phyloP scores from a whole-genome alignment of 2,797 vertebrate genomes.

The Rachycentron canadum region DNA sequence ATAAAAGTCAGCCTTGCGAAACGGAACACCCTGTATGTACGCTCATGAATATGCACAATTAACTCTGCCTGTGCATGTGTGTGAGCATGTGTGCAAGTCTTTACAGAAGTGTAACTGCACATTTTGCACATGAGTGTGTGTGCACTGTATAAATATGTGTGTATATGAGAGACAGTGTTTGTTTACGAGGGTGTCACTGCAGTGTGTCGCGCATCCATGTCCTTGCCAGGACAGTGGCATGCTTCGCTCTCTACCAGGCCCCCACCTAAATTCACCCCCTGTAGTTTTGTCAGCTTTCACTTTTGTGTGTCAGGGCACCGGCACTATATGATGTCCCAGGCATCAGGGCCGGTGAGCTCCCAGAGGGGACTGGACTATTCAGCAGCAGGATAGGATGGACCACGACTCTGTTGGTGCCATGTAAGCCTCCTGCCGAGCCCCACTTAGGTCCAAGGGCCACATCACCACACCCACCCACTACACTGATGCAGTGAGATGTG shows the following conservation, averaged over 20 bases:
- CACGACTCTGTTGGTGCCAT: slow-evolving; percentile 52
- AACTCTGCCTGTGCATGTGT: slow-evolving; percentile 63
- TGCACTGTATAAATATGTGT: slow-evolving; percentile 57
- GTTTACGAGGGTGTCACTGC: slow-evolving; percentile 60
- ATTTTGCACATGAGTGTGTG: slow-evolving; percentile 61
- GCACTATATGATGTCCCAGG: slow-evolving; percentile 69
- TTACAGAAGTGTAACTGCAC: slow-evolving; percentile 45
- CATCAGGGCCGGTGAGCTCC: slow-evolving; percentile 60
- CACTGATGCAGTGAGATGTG: slow-evolving; percentile 50
- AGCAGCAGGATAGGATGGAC: slow-evolving; percentile 44
- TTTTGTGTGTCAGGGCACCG: slow-evolving; percentile 73
- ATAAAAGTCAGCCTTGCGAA: slow-evolving; percentile 79
- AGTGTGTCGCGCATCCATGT: slow-evolving; percentile 56
- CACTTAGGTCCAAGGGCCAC: slow-evolving; percentile 55
- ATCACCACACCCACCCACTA: slow-evolving; percentile 43
- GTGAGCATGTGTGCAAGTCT: slow-evolving; percentile 38
- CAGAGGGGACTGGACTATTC: slow-evolving; percentile 55
- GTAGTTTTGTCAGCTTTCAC: slow-evolving; percentile 78
- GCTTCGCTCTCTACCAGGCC: slow-evolving; percentile 56
- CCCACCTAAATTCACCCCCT: slow-evolving; percentile 66
- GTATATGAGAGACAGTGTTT: slow-evolving; percentile 55
- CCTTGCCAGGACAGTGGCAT: slow-evolving; percentile 63
- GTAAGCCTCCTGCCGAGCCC: slow-evolving; percentile 68
- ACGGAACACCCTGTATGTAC: slow-evolving; percentile 80
- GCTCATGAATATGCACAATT: slow-evolving; percentile 83